A percentile compares a stretch with the other conserved stretches of the same genome.
Conservation (phyloP, 2,113 vertebrate species). For the Thalassarche chlororhynchos region DNA sequence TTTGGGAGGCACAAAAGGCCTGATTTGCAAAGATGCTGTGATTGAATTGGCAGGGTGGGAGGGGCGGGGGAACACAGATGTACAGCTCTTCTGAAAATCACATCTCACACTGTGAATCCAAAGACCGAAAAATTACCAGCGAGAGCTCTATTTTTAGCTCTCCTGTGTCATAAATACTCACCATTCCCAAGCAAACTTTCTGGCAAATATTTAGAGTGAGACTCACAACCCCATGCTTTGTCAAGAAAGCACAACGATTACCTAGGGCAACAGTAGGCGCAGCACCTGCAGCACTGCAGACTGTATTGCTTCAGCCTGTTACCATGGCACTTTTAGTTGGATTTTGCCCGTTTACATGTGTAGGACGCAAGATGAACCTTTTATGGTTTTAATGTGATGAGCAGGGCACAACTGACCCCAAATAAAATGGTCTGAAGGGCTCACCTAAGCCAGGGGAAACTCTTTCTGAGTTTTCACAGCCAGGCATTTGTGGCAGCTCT, state of each 20-base stretch:
- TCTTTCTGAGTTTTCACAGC: neutral
- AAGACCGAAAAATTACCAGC: neutral
- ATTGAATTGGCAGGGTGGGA: neutral
- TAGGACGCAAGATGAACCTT: neutral
- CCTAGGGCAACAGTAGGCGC: neutral
- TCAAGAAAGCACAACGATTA: neutral
- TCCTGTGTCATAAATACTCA: neutral
- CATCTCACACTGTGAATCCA: neutral
- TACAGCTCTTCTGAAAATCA: neutral
- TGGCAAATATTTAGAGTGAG: neutral
- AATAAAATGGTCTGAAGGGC: neutral
- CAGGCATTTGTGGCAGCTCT: neutral
- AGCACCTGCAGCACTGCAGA: neutral
- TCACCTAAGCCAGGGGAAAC: neutral
- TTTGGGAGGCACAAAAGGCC: neutral
- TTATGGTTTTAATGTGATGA: neutral
- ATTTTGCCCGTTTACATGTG: neutral
- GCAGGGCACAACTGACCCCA: neutral
- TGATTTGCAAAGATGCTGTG: neutral
- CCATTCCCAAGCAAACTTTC: neutral
- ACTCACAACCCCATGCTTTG: neutral
- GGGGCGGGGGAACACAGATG: neutral
- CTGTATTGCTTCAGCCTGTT: neutral
- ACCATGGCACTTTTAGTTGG: neutral
- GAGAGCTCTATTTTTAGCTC: neutral